Evolutionary conservation across 2,797 vertebrate genomes (phyloP).

Genomic region (Microtus agrestis): DNA sequence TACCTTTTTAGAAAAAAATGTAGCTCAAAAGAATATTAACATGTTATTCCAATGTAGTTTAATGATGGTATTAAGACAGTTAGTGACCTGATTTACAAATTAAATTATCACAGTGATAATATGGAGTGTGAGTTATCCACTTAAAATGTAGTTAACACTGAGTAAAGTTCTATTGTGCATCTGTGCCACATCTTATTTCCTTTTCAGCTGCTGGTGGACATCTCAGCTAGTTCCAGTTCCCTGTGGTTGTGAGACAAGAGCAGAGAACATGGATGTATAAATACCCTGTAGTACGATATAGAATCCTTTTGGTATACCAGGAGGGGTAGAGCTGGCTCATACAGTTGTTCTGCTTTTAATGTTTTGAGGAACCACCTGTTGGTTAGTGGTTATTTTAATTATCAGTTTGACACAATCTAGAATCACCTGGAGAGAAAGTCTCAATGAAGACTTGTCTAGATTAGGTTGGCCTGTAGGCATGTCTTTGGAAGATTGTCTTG

Average conservation of each 20-base stretch:
- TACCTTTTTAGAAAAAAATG: conserved; percentile 21
- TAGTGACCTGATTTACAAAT: conserved; percentile 39
- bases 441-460: neutral
- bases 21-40: conserved; percentile 29
- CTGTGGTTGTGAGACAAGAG: neutral
- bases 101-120: neutral
- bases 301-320: neutral
- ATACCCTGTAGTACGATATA: neutral
- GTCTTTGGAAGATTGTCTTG: neutral
- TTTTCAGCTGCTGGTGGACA: neutral
- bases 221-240: neutral
- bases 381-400: neutral
- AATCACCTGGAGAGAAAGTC: neutral
- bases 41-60: conserved; percentile 1
- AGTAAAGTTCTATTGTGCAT: neutral
- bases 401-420: neutral
- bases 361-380: neutral
- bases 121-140: neutral
- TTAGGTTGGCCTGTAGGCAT: neutral
- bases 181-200: neutral
- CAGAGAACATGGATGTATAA: neutral
- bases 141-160: conserved; percentile 31
- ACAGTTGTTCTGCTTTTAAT: neutral
- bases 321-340: neutral
- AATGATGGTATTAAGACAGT: conserved; percentile 23